Conservation (phyloP, 2,888 invertebrate genomes). For the Drosophila mayaguana region DNA sequence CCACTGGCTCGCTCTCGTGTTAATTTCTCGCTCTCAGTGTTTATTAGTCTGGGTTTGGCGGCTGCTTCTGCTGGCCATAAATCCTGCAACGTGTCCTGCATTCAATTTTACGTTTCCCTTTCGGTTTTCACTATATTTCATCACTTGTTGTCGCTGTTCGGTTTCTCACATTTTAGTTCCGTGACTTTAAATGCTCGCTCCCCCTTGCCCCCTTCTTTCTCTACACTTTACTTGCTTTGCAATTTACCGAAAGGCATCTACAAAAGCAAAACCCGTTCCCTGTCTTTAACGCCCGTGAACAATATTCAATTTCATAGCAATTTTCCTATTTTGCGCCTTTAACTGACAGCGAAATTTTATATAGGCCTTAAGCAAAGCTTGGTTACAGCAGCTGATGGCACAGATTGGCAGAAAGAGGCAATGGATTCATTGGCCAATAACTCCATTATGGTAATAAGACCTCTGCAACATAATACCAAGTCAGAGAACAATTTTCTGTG, state of each 20-base stretch:
- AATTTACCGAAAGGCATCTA: neutral
- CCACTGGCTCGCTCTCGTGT: constrained; percentile 24
- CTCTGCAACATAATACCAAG: too few relatives aligned
- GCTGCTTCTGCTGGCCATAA: constrained; percentile 62
- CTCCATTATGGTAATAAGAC: too few relatives aligned
- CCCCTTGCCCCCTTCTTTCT: neutral
- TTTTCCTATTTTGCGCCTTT: neutral
- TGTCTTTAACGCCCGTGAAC: neutral
- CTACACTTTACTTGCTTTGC: neutral
- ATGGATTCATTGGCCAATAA: neutral
- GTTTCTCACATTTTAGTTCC: constrained; percentile 32
- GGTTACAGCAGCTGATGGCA: neutral
- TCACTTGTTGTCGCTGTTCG: constrained; percentile 14
- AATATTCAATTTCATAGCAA: neutral
- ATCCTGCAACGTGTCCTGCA: constrained; percentile 73
- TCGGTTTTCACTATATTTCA: constrained; percentile 24
- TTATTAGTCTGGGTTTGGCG: constrained; percentile 72
- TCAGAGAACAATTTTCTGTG: too few relatives aligned
- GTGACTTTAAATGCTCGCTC: constrained; percentile 21
- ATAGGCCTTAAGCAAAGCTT: neutral
- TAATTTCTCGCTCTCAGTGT: constrained; percentile 53
- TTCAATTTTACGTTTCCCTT: constrained; percentile 57
- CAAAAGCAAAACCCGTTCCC: neutral
- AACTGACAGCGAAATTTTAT: neutral
- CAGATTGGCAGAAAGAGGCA: neutral